Evolutionary conservation across 2,797 vertebrate genomes (phyloP).

Genomic region (Diplodus puntazzo): DNA sequence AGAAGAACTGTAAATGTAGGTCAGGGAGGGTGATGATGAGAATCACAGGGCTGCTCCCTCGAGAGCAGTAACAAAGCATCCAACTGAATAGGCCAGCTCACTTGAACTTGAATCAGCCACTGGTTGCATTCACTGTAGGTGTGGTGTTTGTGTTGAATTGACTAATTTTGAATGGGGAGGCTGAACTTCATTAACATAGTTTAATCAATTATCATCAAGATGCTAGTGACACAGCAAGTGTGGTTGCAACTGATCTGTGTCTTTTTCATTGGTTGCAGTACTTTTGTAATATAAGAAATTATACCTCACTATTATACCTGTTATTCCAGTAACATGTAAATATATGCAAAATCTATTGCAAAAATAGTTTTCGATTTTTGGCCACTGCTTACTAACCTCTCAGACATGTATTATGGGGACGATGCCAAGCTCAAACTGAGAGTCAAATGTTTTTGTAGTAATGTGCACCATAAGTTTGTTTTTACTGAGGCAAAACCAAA

Average conservation of each 20-base stretch:
- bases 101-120: constrained; percentile 6
- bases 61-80: constrained; percentile 20
- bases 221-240: not conserved
- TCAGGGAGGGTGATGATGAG: constrained; percentile 73
- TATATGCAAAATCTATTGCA: too few relatives aligned
- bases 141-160: not conserved
- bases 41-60: constrained; percentile 64
- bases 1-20: constrained; percentile 68
- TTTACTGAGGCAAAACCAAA: constrained; percentile 7
- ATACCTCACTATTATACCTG: not conserved
- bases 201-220: not conserved
- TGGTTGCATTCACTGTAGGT: not conserved
- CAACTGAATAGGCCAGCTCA: not conserved
- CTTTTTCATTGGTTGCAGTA: not conserved
- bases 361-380: not conserved
- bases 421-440: constrained; percentile 28
- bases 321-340: not conserved
- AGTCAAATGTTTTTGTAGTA: constrained; percentile 43
- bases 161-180: not conserved
- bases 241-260: not conserved
- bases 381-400: not conserved
- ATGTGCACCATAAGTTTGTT: constrained; percentile 20
- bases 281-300: constrained; percentile 5
- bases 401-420: constrained; percentile 7
- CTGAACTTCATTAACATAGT: not conserved